Base-by-base conservation (phyloP, 1,140 invertebrate genomes). In the Pogonomyrmex californicus region DNA sequence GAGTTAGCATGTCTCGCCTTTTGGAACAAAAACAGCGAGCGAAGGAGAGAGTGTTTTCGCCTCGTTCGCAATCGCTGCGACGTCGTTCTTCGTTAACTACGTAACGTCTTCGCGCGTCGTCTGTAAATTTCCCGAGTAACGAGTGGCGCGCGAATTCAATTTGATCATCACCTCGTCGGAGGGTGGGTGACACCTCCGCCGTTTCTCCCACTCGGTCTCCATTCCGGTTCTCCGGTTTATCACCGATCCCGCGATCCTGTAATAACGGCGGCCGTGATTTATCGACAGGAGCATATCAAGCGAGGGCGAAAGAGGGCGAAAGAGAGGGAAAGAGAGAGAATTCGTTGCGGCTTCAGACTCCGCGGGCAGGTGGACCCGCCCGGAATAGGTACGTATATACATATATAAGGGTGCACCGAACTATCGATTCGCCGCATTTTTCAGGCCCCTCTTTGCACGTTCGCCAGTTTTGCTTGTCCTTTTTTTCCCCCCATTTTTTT, bases 201-300 rank as follows among this genome's bases (percentile, higher is more conserved):
- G 49, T 63, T 47, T 14, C 51, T 4, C 38, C 33, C 36, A 10
- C 14, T 44, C 47, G 38, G 30, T 10, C 70, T 30, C 49, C 62
- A 78, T 77, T 47, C 7, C 47, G 54, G n/a, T 12, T 83, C 66
- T 78, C 82, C 83, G 87, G 86, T 89, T 88, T 82, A 87, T 89
- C 86, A 65, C 58, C 85, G 90, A 89, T 89, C 86, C 77, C 77
- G 81, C 63, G 78, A 86, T 91, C 66, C 90, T 89, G 89, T 89
- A 91, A 91, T 91, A 91, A 91, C 90, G 90, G 66, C 70, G 62
- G 54, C 62, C 71, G 79, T 91, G 90, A 91, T 91, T 91, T 91
- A 91, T 91, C 90, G 90, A 91, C 90, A 89, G 73, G 83, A 30
- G 58, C 58, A 65, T 83, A 83, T 83, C 79, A 83, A 83, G 68